These are phyloP conservation scores for Chironomus tepperi DNA, from an alignment of 1,140 invertebrate genomes.

Conservation along the genomic window DNA sequence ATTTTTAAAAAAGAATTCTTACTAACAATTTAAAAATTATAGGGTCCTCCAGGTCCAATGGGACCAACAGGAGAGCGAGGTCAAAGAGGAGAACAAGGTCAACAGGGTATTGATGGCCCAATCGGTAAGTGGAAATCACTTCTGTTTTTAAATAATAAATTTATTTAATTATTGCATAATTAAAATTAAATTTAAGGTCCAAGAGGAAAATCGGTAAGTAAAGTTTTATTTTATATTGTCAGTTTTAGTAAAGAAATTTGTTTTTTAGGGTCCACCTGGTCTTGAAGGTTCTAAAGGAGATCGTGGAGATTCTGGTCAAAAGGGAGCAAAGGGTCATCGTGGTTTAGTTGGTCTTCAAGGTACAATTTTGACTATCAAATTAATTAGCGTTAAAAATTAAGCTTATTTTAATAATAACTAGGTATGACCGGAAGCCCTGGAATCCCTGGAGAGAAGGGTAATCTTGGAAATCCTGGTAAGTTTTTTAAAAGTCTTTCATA, in stretches of 20 bases:
- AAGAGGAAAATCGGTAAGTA: conserved; percentile 52
- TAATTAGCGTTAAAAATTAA: too few species aligned
- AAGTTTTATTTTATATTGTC: too few species aligned
- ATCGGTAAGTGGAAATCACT: too few species aligned
- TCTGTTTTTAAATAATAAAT: too few species aligned
- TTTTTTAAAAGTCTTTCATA: too few species aligned
- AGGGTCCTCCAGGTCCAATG: conserved; percentile 45
- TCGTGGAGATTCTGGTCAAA: conserved; percentile 53
- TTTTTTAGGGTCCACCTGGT: conserved; percentile 59
- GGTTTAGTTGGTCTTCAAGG: conserved; percentile 72
- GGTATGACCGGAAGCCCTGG: conserved; percentile 40
- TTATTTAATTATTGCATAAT: too few species aligned
- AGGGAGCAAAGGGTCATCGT: conserved; percentile 72
- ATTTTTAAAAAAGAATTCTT: too few species aligned
- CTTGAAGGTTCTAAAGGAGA: conserved; percentile 64
- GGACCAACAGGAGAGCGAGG: conserved; percentile 48
- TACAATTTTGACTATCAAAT: conserved; percentile 58
- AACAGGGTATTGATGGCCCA: too few species aligned
- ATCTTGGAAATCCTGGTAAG: conserved; percentile 31
- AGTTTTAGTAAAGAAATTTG: too few species aligned
- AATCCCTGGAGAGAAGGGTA: conserved; percentile 49
- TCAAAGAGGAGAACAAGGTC: neutral
- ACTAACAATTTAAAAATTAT: too few species aligned
- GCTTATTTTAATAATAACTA: conserved; percentile 21
- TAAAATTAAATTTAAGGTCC: too few species aligned